These are phyloP conservation scores for Corythornis cristatus DNA, from an alignment of 2,113 vertebrate species.

Conservation along the genomic window DNA sequence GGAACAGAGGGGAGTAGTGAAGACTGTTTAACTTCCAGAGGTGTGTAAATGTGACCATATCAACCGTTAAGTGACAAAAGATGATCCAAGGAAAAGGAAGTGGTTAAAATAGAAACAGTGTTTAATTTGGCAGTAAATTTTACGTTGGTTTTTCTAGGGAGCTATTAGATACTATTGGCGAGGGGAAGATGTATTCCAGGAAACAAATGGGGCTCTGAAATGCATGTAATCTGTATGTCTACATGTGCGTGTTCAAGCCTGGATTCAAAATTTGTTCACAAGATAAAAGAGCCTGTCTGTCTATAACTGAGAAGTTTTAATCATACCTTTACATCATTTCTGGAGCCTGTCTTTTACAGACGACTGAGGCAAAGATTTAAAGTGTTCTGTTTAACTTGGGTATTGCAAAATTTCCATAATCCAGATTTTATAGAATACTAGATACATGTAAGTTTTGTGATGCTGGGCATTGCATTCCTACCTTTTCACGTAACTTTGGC, in stretches of 20 bases:
- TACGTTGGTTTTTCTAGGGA: background rate
- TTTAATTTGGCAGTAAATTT: conserved; percentile 4
- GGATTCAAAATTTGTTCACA: background rate
- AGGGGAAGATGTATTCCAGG: background rate
- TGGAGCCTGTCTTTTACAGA: background rate
- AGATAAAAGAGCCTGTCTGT: background rate
- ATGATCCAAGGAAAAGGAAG: background rate
- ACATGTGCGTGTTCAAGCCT: background rate
- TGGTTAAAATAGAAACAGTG: background rate
- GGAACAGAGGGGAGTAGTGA: background rate
- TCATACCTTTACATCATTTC: background rate
- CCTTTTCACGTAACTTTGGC: background rate
- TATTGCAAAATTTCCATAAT: background rate
- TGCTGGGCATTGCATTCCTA: background rate
- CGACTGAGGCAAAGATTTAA: background rate
- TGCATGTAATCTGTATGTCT: background rate
- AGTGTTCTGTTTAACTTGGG: fast-evolving
- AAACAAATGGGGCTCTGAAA: background rate
- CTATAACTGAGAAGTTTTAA: background rate
- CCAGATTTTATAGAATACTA: background rate
- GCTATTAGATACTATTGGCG: background rate
- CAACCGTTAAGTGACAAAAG: background rate
- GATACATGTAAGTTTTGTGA: background rate
- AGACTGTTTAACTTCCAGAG: background rate
- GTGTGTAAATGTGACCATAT: fast-evolving